Conservation (phyloP, 2,797 vertebrate genomes). For the Zalophus californianus region DNA sequence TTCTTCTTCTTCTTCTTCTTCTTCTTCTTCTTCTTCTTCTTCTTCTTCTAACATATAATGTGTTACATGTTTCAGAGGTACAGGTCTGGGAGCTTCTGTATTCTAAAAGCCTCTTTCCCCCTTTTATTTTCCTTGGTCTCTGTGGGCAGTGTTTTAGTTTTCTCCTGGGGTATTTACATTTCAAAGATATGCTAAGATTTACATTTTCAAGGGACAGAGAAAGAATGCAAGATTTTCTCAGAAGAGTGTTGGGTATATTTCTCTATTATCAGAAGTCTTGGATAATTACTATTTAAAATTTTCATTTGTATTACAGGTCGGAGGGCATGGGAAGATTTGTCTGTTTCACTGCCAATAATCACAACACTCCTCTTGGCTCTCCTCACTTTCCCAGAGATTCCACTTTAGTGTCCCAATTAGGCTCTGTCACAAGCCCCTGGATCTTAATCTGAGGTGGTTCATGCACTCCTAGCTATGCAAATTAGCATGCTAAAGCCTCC, state of each 20-base stretch:
- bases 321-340: not conserved
- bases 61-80: too few species aligned
- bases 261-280: not conserved
- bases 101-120: not conserved
- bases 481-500: not conserved
- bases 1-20: too few species aligned
- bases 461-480: not conserved
- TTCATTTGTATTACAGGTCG: not conserved
- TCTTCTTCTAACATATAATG: too few species aligned
- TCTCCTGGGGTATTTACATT: not conserved
- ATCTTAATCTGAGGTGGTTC: not conserved
- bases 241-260: not conserved
- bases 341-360: not conserved
- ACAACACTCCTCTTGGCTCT: not conserved
- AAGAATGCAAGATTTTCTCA: not conserved
- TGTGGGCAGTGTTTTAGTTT: not conserved
- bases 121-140: not conserved
- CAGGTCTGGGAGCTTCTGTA: not conserved
- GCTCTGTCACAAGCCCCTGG: not conserved
- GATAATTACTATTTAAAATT: not conserved
- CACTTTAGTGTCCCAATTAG: not conserved
- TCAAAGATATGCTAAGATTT: not conserved
- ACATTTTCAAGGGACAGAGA: not conserved
- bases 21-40: too few species aligned
- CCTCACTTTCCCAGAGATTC: not conserved